Evolutionary conservation across 1,140 invertebrate species (phyloP), one percentile per base, ranked within the genome.

Genomic region (Drosophila santomea): DNA sequence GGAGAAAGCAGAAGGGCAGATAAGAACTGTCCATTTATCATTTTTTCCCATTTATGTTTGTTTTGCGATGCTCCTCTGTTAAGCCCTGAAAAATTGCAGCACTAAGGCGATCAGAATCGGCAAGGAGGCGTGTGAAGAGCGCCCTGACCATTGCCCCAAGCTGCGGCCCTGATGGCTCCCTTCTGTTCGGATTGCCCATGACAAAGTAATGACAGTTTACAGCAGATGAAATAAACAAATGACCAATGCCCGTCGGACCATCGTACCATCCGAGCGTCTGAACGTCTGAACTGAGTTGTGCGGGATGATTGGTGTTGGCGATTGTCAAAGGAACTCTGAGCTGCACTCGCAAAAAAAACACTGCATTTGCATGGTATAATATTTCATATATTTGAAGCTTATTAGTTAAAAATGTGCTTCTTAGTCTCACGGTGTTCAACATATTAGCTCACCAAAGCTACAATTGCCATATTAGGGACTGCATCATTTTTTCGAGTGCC

Each of bases 191-290:
- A 88, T 82, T 79, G 67, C 75, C 79, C 79, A 69, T 89, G 84
- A 88, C 83, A 88, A 79, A 82, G 83, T 86, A 86, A 86, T 86
- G 83, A 86, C 83, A 86, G 83, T 86, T 86, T 86, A 86, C 83
- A 88, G 71, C 84, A 86, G 83, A 86, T 88, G 79, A 88, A 86
- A 86, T 88, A 86, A 88, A 88, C 83, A 86, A 86, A 86, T 88
- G 83, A 76, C 71, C 83, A 73, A 48, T 45, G 48, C 47, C 69
- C 44, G 10, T 6, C 43, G 54, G 32, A 45, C 44, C 52, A 73
- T 2, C 43, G 45, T 23, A 45, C 38, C 52, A 73, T 28, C 68
- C 6, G 32, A 51, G 43, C 41, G 8, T 2, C 41, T 52, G 28
- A 39, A 44, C 52, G 63, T 36, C 68, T 11, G 32, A 63, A 38